These are phyloP conservation scores for Tinamus guttatus DNA, from an alignment of 2,113 vertebrate genomes.

Conservation along the genomic window DNA sequence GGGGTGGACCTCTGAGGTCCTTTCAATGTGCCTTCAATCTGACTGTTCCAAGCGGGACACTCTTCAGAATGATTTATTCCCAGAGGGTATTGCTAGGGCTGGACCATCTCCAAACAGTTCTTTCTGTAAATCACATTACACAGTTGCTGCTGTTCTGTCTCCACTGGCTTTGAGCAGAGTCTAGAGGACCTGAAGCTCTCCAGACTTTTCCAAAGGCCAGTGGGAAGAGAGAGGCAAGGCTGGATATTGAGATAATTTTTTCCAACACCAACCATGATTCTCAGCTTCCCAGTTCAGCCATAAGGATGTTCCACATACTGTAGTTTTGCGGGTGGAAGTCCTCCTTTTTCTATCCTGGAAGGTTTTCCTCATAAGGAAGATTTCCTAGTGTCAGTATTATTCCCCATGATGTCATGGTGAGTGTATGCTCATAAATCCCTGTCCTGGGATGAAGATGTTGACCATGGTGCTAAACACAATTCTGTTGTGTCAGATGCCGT, in stretches of 20 bases:
- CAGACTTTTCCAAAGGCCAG: background rate
- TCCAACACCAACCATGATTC: background rate
- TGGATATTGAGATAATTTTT: background rate
- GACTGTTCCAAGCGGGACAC: background rate
- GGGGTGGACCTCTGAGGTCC: background rate
- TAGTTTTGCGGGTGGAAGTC: background rate
- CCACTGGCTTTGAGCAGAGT: background rate
- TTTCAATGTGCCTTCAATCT: background rate
- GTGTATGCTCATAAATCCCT: fast-evolving
- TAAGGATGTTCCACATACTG: background rate
- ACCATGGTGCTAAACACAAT: background rate
- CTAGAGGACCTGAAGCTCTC: background rate
- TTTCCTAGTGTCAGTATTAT: background rate
- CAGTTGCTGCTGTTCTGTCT: too few species aligned
- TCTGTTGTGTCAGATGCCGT: background rate
- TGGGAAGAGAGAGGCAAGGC: background rate
- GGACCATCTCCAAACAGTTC: background rate
- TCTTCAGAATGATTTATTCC: background rate
- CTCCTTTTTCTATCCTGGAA: background rate
- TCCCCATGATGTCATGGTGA: background rate
- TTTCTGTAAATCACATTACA: background rate
- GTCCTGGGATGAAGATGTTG: background rate
- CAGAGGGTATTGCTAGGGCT: background rate
- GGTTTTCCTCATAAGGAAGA: background rate
- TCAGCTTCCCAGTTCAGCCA: background rate